Base-by-base conservation (phyloP, 2,113 vertebrate species). In the Anarrhichthys ocellatus region DNA sequence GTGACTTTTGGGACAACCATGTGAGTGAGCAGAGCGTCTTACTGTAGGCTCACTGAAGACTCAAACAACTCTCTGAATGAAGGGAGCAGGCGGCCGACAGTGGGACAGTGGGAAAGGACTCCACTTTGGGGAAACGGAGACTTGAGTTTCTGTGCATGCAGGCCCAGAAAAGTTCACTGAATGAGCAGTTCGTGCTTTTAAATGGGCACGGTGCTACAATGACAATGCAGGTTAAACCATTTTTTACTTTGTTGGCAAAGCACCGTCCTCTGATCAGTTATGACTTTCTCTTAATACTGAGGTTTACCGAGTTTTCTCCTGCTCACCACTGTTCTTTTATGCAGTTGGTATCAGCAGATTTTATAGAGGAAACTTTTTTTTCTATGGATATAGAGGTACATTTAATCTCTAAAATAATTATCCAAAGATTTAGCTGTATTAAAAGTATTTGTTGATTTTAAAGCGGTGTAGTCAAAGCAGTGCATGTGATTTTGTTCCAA, bases 21-120 rank as follows among this genome's bases (percentile, higher is more conserved):
- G 72, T 54, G 64, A 73, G 85, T 58, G 80, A 87, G 68, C 71
- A 17, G 63, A 13, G 73, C 52, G 88, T 90, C 78, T 89, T 74
- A 84, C 48, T 87, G 65, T 77, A 50, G 73, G 58, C 71, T 83
- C n/a, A 22, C 74, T 38, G 75, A 83, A 22, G 56, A 68, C 52
- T 72, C 1, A 74, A 74, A 71, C 58, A 70, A 70, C 73, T 62
- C 13, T 58, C 59, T 71, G 58, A 71, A 59, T n/a, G 0, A 34
- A 66, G 46, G 48, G 22, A 68, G 78, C 71, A 48, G 59, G 24
- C 56, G 36, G 65, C 50, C 1, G 36, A 70, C 20, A 84, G 4
- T 72, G 62, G 20, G 65, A 73, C 22, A 9, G 18, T 20, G 42
- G 65, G 56, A 62, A 69, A 54, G 38, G 40, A 83, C 48, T 52